These are phyloP conservation scores for Pammene fasciana DNA, from an alignment of 2,888 invertebrate species.

Conservation along the genomic window DNA sequence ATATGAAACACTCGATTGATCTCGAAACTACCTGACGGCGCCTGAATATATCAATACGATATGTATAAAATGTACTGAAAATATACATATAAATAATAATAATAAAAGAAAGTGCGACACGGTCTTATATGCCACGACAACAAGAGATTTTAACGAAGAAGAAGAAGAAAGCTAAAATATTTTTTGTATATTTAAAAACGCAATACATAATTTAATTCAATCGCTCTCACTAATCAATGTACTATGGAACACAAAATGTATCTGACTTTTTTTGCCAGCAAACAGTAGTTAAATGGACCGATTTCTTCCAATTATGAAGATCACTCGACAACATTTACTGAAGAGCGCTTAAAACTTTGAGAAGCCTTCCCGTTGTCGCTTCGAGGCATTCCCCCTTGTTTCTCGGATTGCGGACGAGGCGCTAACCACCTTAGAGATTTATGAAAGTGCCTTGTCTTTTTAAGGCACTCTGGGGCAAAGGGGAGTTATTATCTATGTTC, in stretches of 20 bases:
- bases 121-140: too few species aligned
- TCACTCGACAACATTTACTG: conserved; percentile 70
- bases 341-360: conserved; percentile 71
- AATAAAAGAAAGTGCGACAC: too few species aligned
- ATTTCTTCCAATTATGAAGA: conserved; percentile 62
- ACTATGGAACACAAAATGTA: background rate
- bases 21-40: too few species aligned
- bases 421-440: conserved; percentile 73
- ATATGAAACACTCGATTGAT: too few species aligned
- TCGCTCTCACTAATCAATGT: too few species aligned
- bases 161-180: too few species aligned
- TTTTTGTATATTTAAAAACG: too few species aligned
- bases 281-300: conserved; percentile 59
- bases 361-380: conserved; percentile 63
- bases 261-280: conserved; percentile 29
- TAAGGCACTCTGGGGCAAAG: conserved; percentile 63
- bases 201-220: too few species aligned
- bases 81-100: too few species aligned
- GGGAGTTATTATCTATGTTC: conserved; percentile 70
- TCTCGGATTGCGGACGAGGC: conserved; percentile 69
- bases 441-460: conserved; percentile 74
- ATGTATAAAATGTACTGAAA: too few species aligned
- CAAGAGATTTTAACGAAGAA: too few species aligned
- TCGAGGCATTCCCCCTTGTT: conserved; percentile 65
- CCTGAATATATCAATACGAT: too few species aligned